A percentile compares a stretch with the other conserved stretches of the same genome.
phyloP scores from a whole-genome alignment of 2,113 vertebrate genomes.

The Marcusenius ussheri region DNA sequence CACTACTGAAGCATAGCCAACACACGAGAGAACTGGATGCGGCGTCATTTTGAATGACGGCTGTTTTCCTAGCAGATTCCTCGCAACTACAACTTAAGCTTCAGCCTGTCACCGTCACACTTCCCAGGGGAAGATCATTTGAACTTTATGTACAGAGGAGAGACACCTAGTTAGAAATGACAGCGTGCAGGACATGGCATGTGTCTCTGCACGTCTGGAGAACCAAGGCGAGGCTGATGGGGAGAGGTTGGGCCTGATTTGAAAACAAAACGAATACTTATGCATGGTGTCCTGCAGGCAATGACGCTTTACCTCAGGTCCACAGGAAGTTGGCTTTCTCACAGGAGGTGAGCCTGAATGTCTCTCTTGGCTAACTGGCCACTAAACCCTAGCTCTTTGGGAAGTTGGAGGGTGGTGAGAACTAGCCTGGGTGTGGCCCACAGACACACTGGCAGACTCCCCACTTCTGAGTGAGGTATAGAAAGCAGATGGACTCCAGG shows the following conservation, averaged over 20 bases:
- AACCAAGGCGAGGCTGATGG: background rate
- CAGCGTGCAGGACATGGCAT: background rate
- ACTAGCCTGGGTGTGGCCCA: background rate
- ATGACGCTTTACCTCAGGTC: background rate
- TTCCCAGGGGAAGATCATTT: background rate
- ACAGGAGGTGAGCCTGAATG: background rate
- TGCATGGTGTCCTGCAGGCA: background rate
- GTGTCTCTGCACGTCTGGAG: background rate
- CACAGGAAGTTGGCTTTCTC: background rate
- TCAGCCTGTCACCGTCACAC: conserved; percentile 19
- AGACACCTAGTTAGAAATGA: background rate
- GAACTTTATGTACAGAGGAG: background rate
- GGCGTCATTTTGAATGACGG: background rate
- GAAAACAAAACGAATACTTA: background rate
- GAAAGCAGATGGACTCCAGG: background rate
- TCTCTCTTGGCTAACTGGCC: background rate
- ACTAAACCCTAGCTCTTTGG: background rate
- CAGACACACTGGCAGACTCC: background rate
- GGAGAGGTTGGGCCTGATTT: background rate
- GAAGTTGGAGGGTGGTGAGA: background rate
- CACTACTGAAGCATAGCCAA: background rate
- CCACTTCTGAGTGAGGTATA: background rate
- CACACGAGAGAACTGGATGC: background rate
- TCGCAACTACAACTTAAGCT: conserved; percentile 21
- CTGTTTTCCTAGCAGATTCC: conserved; percentile 1